Conservation (phyloP, 2,113 vertebrate genomes). For the Felis chaus region DNA sequence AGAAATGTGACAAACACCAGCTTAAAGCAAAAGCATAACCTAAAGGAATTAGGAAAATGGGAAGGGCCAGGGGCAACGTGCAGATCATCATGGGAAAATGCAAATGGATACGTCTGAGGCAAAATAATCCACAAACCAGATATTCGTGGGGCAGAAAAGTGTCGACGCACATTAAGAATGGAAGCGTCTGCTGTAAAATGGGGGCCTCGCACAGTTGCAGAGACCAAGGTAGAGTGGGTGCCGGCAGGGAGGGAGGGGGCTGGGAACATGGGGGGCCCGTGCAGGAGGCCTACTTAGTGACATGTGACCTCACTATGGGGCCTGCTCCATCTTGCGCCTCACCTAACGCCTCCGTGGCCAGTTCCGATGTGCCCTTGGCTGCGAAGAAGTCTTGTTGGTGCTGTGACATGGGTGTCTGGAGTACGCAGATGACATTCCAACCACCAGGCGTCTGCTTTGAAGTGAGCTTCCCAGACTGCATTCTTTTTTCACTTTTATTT, state of each 20-base stretch:
- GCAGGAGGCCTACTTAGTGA: background rate
- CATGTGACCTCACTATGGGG: background rate
- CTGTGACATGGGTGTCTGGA: background rate
- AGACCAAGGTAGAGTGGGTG: background rate
- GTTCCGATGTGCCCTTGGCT: rapidly evolving
- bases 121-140: slow-evolving; percentile 74
- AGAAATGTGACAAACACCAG: slow-evolving; percentile 54
- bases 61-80: slow-evolving; percentile 56
- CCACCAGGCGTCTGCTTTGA: background rate
- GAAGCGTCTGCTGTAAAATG: background rate
- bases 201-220: background rate
- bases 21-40: slow-evolving; percentile 52
- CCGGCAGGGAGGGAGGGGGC: background rate
- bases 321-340: background rate
- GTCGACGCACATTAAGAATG: background rate
- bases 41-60: slow-evolving; percentile 74
- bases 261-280: background rate
- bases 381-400: background rate
- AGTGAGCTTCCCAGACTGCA: background rate
- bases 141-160: background rate
- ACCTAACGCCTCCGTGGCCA: rapidly evolving
- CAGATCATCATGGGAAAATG: slow-evolving; percentile 67
- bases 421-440: background rate
- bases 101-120: slow-evolving; percentile 52
- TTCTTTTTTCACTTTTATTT: background rate